Evolutionary conservation across 1,140 invertebrate genomes (phyloP), one percentile per base, ranked within the genome.

Genomic region (Drosophila mauritiana): DNA sequence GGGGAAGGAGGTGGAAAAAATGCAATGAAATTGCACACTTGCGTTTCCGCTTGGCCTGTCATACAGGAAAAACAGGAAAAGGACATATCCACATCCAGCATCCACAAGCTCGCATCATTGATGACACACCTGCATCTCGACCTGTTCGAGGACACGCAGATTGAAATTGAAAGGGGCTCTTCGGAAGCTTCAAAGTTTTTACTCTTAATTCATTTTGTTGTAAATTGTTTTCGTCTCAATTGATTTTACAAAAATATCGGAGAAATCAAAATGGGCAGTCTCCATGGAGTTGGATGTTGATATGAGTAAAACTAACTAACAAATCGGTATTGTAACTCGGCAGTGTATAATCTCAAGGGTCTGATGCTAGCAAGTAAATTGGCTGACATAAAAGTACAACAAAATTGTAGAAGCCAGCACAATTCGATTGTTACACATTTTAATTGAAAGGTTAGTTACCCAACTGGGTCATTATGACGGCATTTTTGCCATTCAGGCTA

Each of bases 1-100:
- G 64, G 36, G 13, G 51, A 36, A 45, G 31, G 48, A 5, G 48
- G 48, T 63, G 68, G 68, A 75, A 80, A 78, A 82, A 78, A 72
- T 80, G 64, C 84, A 89, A 89, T 83, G 80, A 78, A 89, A 89
- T 89, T 89, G 84, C 84, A 89, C 76, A 89, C 84, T 80, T 89
- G 73, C 64, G 84, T 89, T 88, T 88, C 77, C 73, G 77, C 76
- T 80, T 81, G 68, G 64, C 59, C 61, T 83, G 76, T 61, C 79
- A 82, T 73, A 48, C 69, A 42, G 40, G 46, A 49, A 63, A 48
- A 42, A 75, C 45, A 49, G 40, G 36, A 55, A 61, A 54, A 59
- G 48, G 46, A 80, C 36, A 63, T 27, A 45, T 51, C 37, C 34
- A 51, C 42, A 22, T 67, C 22, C 42, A 64, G 51, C 53, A 67